Percentiles rank a stretch among this genome's conserved stretches.
phyloP scores from a whole-genome alignment of 2,797 vertebrate genomes.

The Lepilemur ruficaudatus region DNA sequence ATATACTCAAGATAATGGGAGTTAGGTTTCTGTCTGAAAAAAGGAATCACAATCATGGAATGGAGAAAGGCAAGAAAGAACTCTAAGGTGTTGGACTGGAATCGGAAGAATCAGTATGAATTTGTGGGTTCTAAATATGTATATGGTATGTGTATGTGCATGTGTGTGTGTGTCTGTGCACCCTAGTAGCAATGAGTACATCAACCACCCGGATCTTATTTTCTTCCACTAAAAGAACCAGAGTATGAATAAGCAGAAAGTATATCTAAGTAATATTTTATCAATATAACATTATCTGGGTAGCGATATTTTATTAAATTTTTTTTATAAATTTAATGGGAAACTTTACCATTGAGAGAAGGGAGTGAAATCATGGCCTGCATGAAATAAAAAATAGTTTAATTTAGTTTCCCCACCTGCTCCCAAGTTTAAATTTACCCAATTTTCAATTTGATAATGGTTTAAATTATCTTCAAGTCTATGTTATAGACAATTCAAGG shows the following conservation, averaged over 20 bases:
- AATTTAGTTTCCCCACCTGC: not conserved
- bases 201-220: not conserved
- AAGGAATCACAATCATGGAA: constrained; percentile 14
- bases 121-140: not conserved
- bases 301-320: not conserved
- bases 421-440: constrained; percentile 7
- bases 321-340: constrained; percentile 13
- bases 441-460: constrained; percentile 10
- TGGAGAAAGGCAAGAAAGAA: not conserved
- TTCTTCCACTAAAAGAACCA: constrained; percentile 19
- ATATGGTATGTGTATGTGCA: not conserved
- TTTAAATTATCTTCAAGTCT: constrained; percentile 45
- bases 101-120: constrained; percentile 8
- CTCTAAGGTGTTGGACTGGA: not conserved
- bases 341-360: not conserved
- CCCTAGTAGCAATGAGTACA: not conserved
- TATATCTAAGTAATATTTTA: constrained; percentile 18
- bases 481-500: not conserved
- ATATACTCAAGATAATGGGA: not conserved
- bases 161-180: not conserved
- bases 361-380: not conserved
- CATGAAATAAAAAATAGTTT: constrained; percentile 19
- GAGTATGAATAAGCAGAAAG: not conserved
- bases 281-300: not conserved
- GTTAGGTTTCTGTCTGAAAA: constrained; percentile 38